Conservation (phyloP, 2,888 invertebrate genomes). For the Ametastegia equiseti region DNA sequence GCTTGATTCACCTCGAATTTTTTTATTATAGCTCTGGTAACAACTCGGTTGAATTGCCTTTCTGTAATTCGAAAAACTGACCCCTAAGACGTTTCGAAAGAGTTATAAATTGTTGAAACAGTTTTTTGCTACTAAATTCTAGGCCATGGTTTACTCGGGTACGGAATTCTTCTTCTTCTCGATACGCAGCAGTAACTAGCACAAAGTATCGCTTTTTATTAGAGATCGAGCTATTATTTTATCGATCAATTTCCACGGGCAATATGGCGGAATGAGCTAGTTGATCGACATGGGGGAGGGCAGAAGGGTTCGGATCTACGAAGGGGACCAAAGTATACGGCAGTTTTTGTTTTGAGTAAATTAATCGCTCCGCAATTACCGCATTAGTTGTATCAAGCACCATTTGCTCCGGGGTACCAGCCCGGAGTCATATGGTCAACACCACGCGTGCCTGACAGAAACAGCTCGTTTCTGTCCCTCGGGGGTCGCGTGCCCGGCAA, state of each 20-base stretch:
- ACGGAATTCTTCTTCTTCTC: neutral
- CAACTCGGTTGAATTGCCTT: neutral
- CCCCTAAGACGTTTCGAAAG: no score
- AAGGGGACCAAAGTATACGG: no score
- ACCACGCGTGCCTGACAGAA: slow-evolving; percentile 42
- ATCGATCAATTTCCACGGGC: slow-evolving; percentile 33
- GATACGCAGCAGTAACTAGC: neutral
- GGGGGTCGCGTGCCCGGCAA: slow-evolving; percentile 34
- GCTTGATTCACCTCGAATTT: neutral
- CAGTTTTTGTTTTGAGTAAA: slow-evolving; percentile 56
- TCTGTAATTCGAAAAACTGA: no score
- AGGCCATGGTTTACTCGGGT: no score
- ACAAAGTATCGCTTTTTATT: neutral
- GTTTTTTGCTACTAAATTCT: no score
- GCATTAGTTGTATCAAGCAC: slow-evolving; percentile 60
- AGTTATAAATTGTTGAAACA: neutral
- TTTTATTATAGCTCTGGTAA: neutral
- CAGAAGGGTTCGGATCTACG: neutral
- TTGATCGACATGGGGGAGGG: neutral
- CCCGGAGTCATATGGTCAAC: slow-evolving; percentile 57
- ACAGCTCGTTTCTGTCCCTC: slow-evolving; percentile 12
- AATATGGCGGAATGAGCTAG: slow-evolving; percentile 4
- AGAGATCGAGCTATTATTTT: neutral
- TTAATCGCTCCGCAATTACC: slow-evolving; percentile 68
- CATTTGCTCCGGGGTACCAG: slow-evolving; percentile 36